These are phyloP conservation scores for Xestia c-nigrum DNA, from an alignment of 2,888 invertebrate genomes.

Conservation along the genomic window DNA sequence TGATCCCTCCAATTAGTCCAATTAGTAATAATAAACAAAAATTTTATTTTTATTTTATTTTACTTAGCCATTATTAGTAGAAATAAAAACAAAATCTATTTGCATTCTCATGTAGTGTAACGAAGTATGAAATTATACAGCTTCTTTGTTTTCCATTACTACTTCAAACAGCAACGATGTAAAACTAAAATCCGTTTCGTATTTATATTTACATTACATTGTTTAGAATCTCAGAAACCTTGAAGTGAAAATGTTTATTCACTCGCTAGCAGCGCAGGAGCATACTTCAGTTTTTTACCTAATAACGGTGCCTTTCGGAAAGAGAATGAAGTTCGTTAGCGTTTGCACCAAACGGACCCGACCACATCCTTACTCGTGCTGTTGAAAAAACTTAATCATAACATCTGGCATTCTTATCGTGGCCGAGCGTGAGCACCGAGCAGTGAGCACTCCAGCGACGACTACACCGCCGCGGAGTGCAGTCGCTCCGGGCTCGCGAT, in stretches of 20 bases:
- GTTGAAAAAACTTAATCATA: constrained; percentile 74
- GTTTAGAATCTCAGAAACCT: constrained; percentile 36
- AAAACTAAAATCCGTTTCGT: constrained; percentile 39
- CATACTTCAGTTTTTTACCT: constrained; percentile 25
- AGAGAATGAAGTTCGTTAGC: constrained; percentile 49
- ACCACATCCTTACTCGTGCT: constrained; percentile 61
- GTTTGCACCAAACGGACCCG: constrained; percentile 44
- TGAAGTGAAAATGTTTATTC: constrained; percentile 37
- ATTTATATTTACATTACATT: constrained; percentile 30
- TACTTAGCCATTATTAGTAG: constrained; percentile 1
- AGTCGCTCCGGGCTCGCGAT: constrained; percentile 70
- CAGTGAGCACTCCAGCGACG: constrained; percentile 53
- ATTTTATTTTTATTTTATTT: too few relatives aligned
- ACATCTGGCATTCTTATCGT: constrained; percentile 80
- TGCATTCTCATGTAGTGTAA: constrained; percentile 13
- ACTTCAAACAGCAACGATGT: constrained; percentile 27
- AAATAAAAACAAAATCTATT: constrained; percentile 30
- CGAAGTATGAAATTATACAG: constrained; percentile 33
- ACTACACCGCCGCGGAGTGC: constrained; percentile 71
- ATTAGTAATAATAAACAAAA: too few relatives aligned
- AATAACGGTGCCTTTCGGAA: constrained; percentile 50
- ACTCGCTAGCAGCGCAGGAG: background rate
- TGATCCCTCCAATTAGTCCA: background rate
- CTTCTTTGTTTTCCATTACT: constrained; percentile 38
- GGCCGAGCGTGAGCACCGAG: constrained; percentile 41